Conservation (phyloP, 2,113 vertebrate genomes). For the Recurvirostra avosetta region DNA sequence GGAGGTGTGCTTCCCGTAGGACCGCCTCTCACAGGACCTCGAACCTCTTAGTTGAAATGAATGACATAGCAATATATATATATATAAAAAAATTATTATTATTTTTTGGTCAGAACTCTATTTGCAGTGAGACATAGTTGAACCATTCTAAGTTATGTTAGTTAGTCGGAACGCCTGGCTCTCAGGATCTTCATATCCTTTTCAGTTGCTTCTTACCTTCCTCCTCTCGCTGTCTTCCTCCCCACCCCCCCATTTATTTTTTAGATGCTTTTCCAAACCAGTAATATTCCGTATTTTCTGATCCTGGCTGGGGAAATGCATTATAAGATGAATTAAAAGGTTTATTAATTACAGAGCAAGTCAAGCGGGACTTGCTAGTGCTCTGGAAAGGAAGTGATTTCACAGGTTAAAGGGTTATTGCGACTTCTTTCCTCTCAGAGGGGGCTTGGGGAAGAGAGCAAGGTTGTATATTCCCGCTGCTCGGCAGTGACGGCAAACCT, state of each 20-base stretch:
- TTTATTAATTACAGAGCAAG: constrained; percentile 35
- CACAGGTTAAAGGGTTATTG: not conserved
- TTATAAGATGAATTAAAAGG: not conserved
- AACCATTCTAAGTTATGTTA: constrained; percentile 56
- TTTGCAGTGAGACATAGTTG: constrained; percentile 30
- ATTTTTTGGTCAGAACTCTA: constrained; percentile 36
- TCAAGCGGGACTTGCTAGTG: constrained; percentile 21
- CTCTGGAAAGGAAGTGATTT: constrained; percentile 21
- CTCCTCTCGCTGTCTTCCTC: not conserved
- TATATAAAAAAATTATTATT: constrained; percentile 6
- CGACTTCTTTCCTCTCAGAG: not conserved
- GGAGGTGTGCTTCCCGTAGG: not conserved
- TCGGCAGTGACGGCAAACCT: not conserved
- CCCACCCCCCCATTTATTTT: not conserved
- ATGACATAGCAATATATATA: constrained; percentile 13
- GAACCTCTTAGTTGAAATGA: not conserved
- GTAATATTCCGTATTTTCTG: not conserved
- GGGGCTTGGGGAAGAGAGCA: not conserved
- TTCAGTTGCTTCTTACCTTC: not conserved
- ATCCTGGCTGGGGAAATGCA: not conserved
- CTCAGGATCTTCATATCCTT: not conserved
- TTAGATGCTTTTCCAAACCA: constrained; percentile 6
- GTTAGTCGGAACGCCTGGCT: not conserved
- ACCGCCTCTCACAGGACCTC: not conserved
- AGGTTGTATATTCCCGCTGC: not conserved